Evolutionary conservation across 2,888 invertebrate genomes (phyloP), one percentile per base, ranked within the genome.

Genomic region (Drosophila cognata): DNA sequence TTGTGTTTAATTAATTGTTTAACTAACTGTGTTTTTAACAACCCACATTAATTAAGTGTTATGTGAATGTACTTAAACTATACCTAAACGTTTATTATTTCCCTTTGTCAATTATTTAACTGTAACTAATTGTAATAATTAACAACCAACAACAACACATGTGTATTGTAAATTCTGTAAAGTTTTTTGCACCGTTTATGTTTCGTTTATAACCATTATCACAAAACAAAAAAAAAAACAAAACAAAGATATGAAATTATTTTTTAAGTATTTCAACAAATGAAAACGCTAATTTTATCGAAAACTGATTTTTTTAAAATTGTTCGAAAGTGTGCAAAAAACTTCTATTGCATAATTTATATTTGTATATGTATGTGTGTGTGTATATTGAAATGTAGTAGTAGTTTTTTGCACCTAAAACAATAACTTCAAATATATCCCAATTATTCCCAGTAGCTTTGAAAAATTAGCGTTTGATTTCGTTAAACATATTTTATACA

Each of bases 101-200:
- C 46, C 11, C 46, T 67, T 66, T 71, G 66, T 76, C 64, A 71
- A n/a, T 41, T 56, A 31, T 3, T 63, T 63, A 78, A 81, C 61
- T 87, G 76, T 87, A 85, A 83, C 84, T 84, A 84, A 84, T 84
- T 84, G 29, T 77, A 71, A 60, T 56, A 66, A 51, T 48, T 71
- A 70, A 68, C 70, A 60, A 66, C 21, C 74, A 81, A 69, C 56
- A 53, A 66, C 63, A 58, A 68, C 58, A 66, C 66, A 73, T 73
- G 71, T 74, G 53, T 83, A 77, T 71, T 80, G 88, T 84, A 84
- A 69, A 88, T 88, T 88, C 65, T 89, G 88, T 89, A 88, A 91
- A 91, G 89, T 89, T 91, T 91, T 91, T 91, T 92, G 91, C 91
- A 91, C 91, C 73, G 63, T 79, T 83, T 73, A 77, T 83, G 80